Evolutionary conservation across 2,113 vertebrate species (phyloP).

Genomic region (Ploceus nigricollis): DNA sequence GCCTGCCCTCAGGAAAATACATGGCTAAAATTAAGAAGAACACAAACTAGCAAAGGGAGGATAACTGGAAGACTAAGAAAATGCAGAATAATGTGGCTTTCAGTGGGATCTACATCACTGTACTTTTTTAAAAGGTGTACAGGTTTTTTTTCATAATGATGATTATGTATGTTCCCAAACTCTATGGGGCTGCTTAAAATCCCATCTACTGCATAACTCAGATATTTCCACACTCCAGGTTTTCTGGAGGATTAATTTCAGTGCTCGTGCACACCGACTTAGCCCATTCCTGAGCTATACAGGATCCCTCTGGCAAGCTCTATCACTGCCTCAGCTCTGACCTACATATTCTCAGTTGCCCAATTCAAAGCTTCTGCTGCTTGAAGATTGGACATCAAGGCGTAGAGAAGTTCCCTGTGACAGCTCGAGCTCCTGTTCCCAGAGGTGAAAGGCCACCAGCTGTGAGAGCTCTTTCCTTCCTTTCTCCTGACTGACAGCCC

Average conservation of each 20-base stretch:
- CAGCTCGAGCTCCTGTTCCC: neutral
- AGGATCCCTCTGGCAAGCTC: neutral
- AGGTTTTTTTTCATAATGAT: neutral
- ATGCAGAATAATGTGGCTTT: neutral
- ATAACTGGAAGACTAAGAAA: constrained; percentile 6
- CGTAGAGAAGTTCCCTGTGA: accelerated
- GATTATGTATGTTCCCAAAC: neutral
- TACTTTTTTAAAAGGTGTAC: neutral
- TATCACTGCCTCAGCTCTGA: neutral
- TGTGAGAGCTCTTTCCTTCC: neutral
- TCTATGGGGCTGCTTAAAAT: neutral
- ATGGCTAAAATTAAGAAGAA: neutral
- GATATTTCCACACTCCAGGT: neutral
- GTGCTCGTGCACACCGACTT: accelerated
- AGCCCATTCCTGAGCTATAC: neutral
- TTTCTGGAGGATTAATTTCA: neutral
- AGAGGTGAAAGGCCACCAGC: neutral
- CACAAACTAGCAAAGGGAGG: neutral
- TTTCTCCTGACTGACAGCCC: neutral
- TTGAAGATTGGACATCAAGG: neutral
- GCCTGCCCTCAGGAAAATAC: neutral
- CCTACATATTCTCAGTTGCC: neutral
- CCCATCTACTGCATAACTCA: neutral
- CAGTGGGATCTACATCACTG: neutral
- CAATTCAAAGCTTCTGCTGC: neutral